A percentile compares a stretch with the other conserved stretches of the same genome.
Conservation (phyloP, 1,140 invertebrate species). For the Diorhabda carinulata region DNA sequence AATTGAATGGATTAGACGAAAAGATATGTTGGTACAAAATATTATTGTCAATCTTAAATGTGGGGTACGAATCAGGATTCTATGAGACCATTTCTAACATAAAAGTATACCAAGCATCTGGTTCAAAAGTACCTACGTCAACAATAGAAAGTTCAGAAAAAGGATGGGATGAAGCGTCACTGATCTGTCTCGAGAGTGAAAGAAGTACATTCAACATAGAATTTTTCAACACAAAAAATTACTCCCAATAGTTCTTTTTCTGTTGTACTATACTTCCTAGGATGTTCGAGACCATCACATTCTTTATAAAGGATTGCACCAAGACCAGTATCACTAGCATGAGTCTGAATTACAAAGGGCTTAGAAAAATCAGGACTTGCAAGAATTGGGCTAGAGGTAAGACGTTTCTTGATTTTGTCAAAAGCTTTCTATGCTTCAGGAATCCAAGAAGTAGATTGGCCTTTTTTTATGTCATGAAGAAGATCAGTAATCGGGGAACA, state of each 20-base stretch:
- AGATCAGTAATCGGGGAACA: slow-evolving; percentile 34
- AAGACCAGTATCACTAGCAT: slow-evolving; percentile 36
- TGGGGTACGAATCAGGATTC: slow-evolving; percentile 13
- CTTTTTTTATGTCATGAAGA: slow-evolving; percentile 18
- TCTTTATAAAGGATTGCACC: slow-evolving; percentile 28
- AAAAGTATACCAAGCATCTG: slow-evolving; percentile 12
- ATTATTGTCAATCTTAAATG: slow-evolving; percentile 7
- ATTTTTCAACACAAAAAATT: slow-evolving; percentile 47
- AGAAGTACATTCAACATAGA: slow-evolving; percentile 47
- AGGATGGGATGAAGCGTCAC: slow-evolving; percentile 21
- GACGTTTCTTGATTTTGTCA: slow-evolving; percentile 1
- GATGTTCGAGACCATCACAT: slow-evolving; percentile 25
- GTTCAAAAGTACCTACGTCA: slow-evolving; percentile 10
- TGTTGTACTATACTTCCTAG: slow-evolving; percentile 45
- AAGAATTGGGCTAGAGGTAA: slow-evolving; percentile 16
- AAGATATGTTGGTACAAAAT: slow-evolving; percentile 12
- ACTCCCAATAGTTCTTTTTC: slow-evolving; percentile 52
- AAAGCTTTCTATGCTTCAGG: slow-evolving; percentile 7
- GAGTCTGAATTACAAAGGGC: slow-evolving; percentile 20
- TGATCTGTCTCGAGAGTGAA: slow-evolving; percentile 53
- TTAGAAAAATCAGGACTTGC: slow-evolving; percentile 19
- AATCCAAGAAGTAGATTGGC: slow-evolving; percentile 1
- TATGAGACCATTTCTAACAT: slow-evolving; percentile 6
- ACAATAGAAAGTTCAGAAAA: slow-evolving; percentile 1
- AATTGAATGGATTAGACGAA: background rate